phyloP scores from a whole-genome alignment of 2,797 vertebrate genomes.

The Caiman crocodilus region DNA sequence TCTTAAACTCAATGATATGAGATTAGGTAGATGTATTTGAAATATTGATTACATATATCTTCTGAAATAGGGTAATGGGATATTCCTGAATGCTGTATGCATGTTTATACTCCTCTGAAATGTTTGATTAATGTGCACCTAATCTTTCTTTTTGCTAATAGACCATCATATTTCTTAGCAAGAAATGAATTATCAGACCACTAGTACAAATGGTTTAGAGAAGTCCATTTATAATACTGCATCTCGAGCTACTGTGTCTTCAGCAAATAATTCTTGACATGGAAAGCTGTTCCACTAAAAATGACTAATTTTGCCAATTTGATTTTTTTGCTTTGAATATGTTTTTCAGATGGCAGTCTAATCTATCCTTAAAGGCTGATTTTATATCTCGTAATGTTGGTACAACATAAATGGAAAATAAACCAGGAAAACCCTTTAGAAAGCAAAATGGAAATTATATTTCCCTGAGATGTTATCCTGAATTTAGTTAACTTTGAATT shows the following conservation, averaged over 20 bases:
- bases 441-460: not conserved
- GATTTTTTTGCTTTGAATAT: slow-evolving; percentile 71
- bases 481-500: not conserved
- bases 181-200: slow-evolving; percentile 73
- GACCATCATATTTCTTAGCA: slow-evolving; percentile 76
- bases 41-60: slow-evolving; percentile 70
- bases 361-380: slow-evolving; percentile 61
- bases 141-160: slow-evolving; percentile 78
- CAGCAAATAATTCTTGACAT: slow-evolving; percentile 72
- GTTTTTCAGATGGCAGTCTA: slow-evolving; percentile 64
- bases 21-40: slow-evolving; percentile 57
- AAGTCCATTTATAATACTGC: slow-evolving; percentile 77
- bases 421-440: not conserved
- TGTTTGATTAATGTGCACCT: slow-evolving; percentile 78
- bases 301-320: slow-evolving; percentile 69
- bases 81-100: slow-evolving; percentile 56
- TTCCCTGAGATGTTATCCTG: slow-evolving; percentile 3
- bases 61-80: slow-evolving; percentile 25
- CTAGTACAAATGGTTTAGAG: slow-evolving; percentile 70
- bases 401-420: slow-evolving; percentile 25
- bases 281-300: slow-evolving; percentile 67
- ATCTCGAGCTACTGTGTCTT: slow-evolving; percentile 62
- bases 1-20: slow-evolving; percentile 33
- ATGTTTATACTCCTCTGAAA: slow-evolving; percentile 64
- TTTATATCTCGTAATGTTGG: slow-evolving; percentile 18